Conservation (phyloP, 2,113 vertebrate genomes). For the Dipodomys spectabilis region DNA sequence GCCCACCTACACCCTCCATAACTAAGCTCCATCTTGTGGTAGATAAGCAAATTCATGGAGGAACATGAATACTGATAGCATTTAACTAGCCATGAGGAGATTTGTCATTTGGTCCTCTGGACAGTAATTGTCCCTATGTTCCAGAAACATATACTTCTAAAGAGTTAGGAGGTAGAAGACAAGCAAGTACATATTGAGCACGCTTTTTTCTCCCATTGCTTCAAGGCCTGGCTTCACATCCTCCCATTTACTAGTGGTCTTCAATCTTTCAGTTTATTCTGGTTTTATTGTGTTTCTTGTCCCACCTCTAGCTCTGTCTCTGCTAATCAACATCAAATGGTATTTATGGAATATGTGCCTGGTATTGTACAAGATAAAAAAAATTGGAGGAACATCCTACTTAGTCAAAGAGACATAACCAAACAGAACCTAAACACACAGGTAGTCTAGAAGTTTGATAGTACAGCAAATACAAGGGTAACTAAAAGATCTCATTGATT, state of each 20-base stretch:
- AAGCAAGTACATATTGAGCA: conserved; percentile 1
- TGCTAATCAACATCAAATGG: conserved; percentile 24
- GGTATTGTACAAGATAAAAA: conserved; percentile 35
- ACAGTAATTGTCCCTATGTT: conserved; percentile 45
- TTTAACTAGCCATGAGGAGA: conserved; percentile 59
- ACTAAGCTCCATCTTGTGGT: conserved; percentile 25
- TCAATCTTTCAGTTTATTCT: conserved; percentile 17
- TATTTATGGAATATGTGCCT: conserved; percentile 35
- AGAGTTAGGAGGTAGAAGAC: conserved; percentile 10
- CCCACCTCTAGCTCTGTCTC: conserved; percentile 46
- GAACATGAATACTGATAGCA: conserved; percentile 39
- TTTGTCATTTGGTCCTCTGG: conserved; percentile 46
- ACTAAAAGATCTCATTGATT: conserved; percentile 48
- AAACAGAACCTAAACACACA: conserved; percentile 45
- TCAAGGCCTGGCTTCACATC: conserved; percentile 25
- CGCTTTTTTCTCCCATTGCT: background rate
- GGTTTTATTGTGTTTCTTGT: conserved; percentile 21
- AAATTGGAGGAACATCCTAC: conserved; percentile 22
- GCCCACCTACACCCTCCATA: conserved; percentile 33
- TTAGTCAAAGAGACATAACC: conserved; percentile 41
- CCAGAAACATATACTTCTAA: conserved; percentile 20
- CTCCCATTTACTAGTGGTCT: background rate
- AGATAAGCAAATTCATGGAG: conserved; percentile 68
- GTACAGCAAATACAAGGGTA: conserved; percentile 46
- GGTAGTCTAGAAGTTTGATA: conserved; percentile 20